phyloP scores from a whole-genome alignment of 2,888 invertebrate species.

The Cheilosia impressa region DNA sequence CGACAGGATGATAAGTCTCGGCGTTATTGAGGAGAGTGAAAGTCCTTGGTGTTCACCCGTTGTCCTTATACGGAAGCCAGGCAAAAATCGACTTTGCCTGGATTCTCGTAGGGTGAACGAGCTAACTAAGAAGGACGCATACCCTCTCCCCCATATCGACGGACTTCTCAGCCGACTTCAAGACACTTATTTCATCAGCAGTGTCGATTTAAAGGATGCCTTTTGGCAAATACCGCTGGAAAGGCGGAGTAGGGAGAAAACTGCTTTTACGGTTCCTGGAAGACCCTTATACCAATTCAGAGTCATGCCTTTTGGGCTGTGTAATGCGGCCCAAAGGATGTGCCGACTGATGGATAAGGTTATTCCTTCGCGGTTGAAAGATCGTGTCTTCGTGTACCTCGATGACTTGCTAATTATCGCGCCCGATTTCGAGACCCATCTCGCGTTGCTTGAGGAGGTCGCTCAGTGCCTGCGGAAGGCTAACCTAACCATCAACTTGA shows the following conservation, averaged over 20 bases:
- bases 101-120: conserved; percentile 77
- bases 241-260: conserved; percentile 26
- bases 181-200: conserved; percentile 63
- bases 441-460: conserved; percentile 40
- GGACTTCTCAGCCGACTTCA: conserved; percentile 74
- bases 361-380: conserved; percentile 36
- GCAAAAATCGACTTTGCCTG: conserved; percentile 76
- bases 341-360: conserved; percentile 54
- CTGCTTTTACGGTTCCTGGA: conserved; percentile 47
- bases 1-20: conserved; percentile 10
- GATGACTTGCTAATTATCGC: conserved; percentile 56
- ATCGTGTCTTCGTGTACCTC: conserved; percentile 26
- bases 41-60: conserved; percentile 32
- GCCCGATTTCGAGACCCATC: conserved; percentile 43
- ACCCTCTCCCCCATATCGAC: conserved; percentile 69
- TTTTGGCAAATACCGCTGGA: conserved; percentile 4
- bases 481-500: conserved; percentile 55
- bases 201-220: conserved; percentile 71
- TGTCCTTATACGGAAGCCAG: conserved; percentile 75
- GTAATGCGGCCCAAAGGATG: conserved; percentile 68
- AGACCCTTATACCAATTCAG: conserved; percentile 60
- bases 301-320: conserved; percentile 64
- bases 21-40: conserved; percentile 19
- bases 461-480: conserved; percentile 45
- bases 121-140: conserved; percentile 71